Evolutionary conservation across 1,140 invertebrate species (phyloP), one percentile per base, ranked within the genome.

Genomic region (Bradysia coprophila): DNA sequence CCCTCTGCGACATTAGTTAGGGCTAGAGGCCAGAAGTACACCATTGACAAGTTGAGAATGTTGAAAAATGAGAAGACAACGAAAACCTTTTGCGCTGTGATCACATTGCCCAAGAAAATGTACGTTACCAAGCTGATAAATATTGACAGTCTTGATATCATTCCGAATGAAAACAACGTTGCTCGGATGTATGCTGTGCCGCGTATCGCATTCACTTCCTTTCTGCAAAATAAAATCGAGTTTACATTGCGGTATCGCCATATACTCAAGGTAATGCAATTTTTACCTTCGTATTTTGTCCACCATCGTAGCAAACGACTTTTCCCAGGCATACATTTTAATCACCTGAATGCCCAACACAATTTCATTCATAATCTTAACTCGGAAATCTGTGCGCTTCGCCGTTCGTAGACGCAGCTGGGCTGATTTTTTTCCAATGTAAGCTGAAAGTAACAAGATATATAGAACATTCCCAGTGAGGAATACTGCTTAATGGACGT

Each of bases 311-410:
- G 75, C 75, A 54, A 90, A 89, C 0, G 82, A 81, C 43, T 76
- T 73, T 56, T 91, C 85, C 86, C 86, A 91, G 0, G 81, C 76
- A 53, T 88, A 89, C 86, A 93, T 91, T 64, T 94, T 95, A 21
- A 82, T 87, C 2, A 77, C 75, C 46, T 79, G 76, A 20, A 81
- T 81, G n/a, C 77, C 78, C 33, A 69, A 69, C 15, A 91, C 75
- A 11, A 90, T 78, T 54, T 91, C 86, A 53, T 83, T 86, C 67
- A 88, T 88, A 6, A 88, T 53, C 36, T 80, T 65, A 1, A 92
- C 78, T n/a, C 88, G 61, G 49, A 85, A 71, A 62, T 92, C 89
- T 0, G 85, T 90, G 11, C 65, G 54, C 18, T 69, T 51, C 1
- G 70, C 66, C 0, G 66, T 69, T 48, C 64, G 59, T 4, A 57